Evolutionary conservation across 64 coral and sea anemone species (phyloP), one percentile per base, ranked within the genome.

Genomic region (Montipora foliosa): DNA sequence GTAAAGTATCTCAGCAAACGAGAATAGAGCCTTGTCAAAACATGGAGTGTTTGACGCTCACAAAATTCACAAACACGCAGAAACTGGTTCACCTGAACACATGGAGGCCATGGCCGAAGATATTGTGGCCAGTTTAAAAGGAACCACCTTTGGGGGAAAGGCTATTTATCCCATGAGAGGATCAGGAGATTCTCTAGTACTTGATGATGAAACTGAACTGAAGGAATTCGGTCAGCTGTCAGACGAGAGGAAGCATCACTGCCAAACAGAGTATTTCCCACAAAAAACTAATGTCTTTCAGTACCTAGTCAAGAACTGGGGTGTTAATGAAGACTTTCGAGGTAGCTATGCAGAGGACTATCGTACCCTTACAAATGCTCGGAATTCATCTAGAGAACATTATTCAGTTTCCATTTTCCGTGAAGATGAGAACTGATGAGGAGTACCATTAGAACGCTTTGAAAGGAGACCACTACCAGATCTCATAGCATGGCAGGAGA

Each of bases 401-500:
- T 55, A 55, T 55, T 55, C 52, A 10, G 52, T 55, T 5, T 55
- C 52, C 5, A 10, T 55, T 10, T 55, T 7, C 10, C 52, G 10
- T 5, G 6, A 55, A 55, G 52, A 55, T 55, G 52, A 55, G 5
- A 5, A 55, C 52, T 61, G 47, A 13, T 9, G 51, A 67, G 55
- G 69, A 12, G 7, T 19, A 37, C 0, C 19, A 2, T 0, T 77
- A 8, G 80, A 77, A 12, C 44, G n/a, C 2, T 92, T 84, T 85
- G 89, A 92, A 5, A 80, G 90, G 3, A 49, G 77, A 19, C 81
- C 90, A 19, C 3, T 86, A 1, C 71, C 90, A 4, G 90, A 92
- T 15, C 61, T 61, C 12, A 49, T 85, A 6, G 9, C 1, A 0
- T 92, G 80, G 80, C 6, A 45, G 64, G 24, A 37, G 1, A 60